Conservation (phyloP, 2,888 invertebrate species). For the Smittia aterrima region DNA sequence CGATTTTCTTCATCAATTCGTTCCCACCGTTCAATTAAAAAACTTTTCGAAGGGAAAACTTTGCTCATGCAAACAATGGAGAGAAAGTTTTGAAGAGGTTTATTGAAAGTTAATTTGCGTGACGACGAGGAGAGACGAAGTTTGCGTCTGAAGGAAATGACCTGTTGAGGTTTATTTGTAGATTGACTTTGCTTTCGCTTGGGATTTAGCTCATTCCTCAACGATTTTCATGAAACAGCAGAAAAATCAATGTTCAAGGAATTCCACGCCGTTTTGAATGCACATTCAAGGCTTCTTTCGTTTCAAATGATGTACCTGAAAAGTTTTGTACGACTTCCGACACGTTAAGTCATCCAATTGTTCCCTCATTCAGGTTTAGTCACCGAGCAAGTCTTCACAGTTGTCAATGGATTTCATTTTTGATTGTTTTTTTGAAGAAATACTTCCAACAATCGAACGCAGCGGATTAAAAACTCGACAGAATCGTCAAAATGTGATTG, state of each 20-base stretch:
- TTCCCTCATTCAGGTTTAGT: not conserved
- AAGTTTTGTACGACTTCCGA: not conserved
- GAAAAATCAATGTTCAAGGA: not conserved
- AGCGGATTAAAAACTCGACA: slow-evolving; percentile 70
- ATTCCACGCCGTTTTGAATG: not conserved
- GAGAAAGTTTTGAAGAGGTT: not conserved
- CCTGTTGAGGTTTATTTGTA: not conserved
- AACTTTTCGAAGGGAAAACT: no score
- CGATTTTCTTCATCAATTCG: no score
- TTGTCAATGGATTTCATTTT: slow-evolving; percentile 71
- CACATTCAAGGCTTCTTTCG: not conserved
- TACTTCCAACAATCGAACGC: slow-evolving; percentile 69
- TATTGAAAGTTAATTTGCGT: slow-evolving; percentile 15
- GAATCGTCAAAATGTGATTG: slow-evolving; percentile 69
- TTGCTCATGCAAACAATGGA: no score
- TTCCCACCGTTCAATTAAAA: no score
- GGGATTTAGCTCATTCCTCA: no score
- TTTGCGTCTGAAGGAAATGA: no score
- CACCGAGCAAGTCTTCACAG: not conserved
- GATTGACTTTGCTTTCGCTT: no score
- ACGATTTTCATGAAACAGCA: no score
- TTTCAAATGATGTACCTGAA: not conserved
- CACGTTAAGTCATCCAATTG: no score
- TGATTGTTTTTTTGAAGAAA: slow-evolving; percentile 74
- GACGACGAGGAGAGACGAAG: not conserved